Evolutionary conservation across 2,113 vertebrate genomes (phyloP).

Genomic region (Pavo muticus): DNA sequence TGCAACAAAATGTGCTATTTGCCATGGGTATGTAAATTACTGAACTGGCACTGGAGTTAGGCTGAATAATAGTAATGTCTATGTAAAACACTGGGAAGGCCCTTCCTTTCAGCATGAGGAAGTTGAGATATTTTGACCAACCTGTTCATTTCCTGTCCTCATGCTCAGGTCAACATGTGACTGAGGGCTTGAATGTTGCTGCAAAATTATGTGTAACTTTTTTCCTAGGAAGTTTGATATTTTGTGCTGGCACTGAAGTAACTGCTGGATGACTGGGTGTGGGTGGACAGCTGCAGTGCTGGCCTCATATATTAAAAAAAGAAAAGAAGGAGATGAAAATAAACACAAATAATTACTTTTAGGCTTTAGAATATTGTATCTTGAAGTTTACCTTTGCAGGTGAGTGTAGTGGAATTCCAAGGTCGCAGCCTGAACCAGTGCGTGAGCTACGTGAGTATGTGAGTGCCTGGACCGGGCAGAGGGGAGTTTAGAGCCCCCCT

Average conservation of each 20-base stretch:
- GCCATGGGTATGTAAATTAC: background rate
- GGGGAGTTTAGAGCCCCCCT: too few relatives aligned
- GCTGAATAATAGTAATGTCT: background rate
- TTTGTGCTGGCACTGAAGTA: background rate
- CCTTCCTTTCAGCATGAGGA: background rate
- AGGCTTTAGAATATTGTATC: background rate
- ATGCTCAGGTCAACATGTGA: background rate
- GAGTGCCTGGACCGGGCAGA: too few relatives aligned
- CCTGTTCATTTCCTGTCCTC: accelerated
- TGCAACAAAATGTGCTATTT: background rate
- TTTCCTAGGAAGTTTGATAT: background rate
- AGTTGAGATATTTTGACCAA: background rate
- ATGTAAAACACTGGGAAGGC: background rate
- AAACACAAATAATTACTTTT: background rate
- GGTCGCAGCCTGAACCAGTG: too few relatives aligned
- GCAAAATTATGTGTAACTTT: background rate
- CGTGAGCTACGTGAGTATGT: too few relatives aligned
- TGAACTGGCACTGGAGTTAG: background rate
- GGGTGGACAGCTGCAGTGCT: background rate
- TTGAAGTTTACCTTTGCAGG: background rate
- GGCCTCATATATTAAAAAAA: background rate
- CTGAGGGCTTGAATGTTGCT: background rate
- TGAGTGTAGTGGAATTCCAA: too few relatives aligned
- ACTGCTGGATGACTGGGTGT: background rate
- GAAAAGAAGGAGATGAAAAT: too few relatives aligned